Evolutionary conservation across 2,888 invertebrate species (phyloP).

Genomic region (Perizoma flavofasciatum): DNA sequence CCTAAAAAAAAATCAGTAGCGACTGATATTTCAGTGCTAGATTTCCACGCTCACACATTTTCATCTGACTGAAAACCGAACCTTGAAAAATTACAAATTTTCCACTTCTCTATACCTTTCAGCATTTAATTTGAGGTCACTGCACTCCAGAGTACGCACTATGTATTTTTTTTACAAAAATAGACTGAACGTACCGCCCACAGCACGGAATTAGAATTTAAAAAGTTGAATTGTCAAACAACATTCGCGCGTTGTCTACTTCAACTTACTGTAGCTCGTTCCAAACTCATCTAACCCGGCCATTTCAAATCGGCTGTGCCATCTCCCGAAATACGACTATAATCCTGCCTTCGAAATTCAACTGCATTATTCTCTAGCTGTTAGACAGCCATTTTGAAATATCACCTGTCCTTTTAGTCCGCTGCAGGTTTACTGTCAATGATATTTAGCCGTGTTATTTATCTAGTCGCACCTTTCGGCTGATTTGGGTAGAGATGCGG

Average conservation of each 20-base stretch:
- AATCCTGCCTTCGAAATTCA: slow-evolving; percentile 21
- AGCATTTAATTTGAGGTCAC: slow-evolving; percentile 56
- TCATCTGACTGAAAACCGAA: slow-evolving; percentile 13
- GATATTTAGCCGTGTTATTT: slow-evolving; percentile 27
- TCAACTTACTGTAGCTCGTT: slow-evolving; percentile 43
- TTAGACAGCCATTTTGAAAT: slow-evolving; percentile 24
- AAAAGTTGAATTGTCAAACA: slow-evolving; percentile 42
- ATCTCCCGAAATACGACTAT: slow-evolving; percentile 17
- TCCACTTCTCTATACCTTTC: slow-evolving; percentile 45
- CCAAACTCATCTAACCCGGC: slow-evolving; percentile 52
- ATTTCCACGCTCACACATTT: slow-evolving; percentile 21
- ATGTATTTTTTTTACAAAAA: slow-evolving; percentile 59
- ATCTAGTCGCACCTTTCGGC: slow-evolving; percentile 26
- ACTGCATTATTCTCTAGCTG: slow-evolving; percentile 27
- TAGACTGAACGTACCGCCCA: slow-evolving; percentile 55
- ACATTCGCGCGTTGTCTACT: slow-evolving; percentile 61
- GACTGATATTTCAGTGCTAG: no score
- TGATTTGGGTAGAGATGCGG: slow-evolving; percentile 44
- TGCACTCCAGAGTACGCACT: slow-evolving; percentile 63
- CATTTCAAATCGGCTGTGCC: slow-evolving; percentile 40
- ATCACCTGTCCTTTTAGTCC: slow-evolving; percentile 12
- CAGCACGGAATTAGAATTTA: slow-evolving; percentile 51
- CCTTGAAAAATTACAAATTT: slow-evolving; percentile 31
- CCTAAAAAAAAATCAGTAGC: no score
- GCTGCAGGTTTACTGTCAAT: slow-evolving; percentile 7